Percentiles rank a stretch among this genome's conserved stretches.
phyloP scores from a whole-genome alignment of 1,140 invertebrate genomes.

The Ooceraea biroi region DNA sequence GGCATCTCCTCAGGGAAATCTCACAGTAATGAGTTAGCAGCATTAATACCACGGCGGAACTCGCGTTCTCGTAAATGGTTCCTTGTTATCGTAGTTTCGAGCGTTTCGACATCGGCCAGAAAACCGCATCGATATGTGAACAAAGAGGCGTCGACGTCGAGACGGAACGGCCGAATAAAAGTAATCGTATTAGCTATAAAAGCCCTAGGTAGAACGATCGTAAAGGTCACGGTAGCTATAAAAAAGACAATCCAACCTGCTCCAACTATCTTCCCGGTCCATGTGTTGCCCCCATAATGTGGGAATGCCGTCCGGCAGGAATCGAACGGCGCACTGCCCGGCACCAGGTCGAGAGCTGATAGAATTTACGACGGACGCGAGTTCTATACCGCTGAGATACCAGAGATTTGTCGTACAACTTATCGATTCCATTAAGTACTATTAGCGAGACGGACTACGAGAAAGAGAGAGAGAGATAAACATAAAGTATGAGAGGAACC shows the following conservation, averaged over 20 bases:
- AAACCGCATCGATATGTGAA: background rate
- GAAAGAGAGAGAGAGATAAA: background rate
- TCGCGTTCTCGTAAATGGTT: background rate
- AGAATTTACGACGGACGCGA: constrained; percentile 68
- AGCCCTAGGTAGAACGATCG: background rate
- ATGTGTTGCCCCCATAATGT: constrained; percentile 9
- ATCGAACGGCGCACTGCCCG: background rate
- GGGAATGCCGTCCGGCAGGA: background rate
- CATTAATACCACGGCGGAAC: background rate
- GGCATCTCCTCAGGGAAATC: background rate
- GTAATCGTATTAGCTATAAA: constrained; percentile 48
- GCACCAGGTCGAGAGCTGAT: constrained; percentile 10
- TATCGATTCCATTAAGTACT: constrained; percentile 79
- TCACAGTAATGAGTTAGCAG: background rate
- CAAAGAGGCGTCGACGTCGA: background rate
- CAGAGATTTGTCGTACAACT: constrained; percentile 76
- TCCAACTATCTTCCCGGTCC: background rate
- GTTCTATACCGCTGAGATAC: constrained; percentile 53
- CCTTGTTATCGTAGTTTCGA: constrained; percentile 15
- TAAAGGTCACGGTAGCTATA: constrained; percentile 47
- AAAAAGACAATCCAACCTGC: constrained; percentile 30
- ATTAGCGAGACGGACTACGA: constrained; percentile 64
- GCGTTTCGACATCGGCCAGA: background rate
- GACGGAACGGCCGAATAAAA: constrained; percentile 33
- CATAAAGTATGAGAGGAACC: background rate